These are phyloP conservation scores for Holcopasites calliopsidis DNA, from an alignment of 1,140 invertebrate genomes.

Conservation along the genomic window DNA sequence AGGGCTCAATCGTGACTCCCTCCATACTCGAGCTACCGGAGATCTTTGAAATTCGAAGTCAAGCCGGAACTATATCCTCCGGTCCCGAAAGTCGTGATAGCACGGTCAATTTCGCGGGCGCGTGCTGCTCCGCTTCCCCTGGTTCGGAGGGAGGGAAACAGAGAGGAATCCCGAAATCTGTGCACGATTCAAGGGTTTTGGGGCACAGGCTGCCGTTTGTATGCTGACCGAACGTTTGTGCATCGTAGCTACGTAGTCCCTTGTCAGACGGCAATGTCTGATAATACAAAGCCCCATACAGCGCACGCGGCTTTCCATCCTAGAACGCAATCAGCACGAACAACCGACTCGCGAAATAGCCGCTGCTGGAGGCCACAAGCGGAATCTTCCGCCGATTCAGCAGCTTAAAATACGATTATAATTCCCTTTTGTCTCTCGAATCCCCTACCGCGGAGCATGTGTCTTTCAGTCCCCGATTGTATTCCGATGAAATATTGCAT, in stretches of 20 bases:
- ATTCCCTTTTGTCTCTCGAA: constrained; percentile 64
- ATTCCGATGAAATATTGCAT: constrained; percentile 34
- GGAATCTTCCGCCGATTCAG: constrained; percentile 34
- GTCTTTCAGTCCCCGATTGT: constrained; percentile 40
- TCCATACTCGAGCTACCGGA: no score
- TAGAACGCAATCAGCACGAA: constrained; percentile 32
- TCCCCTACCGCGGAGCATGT: constrained; percentile 40
- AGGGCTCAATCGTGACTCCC: not conserved
- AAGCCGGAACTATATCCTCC: not conserved
- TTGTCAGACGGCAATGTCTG: constrained; percentile 38
- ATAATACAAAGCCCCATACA: constrained; percentile 36
- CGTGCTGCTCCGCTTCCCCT: no score
- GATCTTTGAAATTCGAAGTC: not conserved
- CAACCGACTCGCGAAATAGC: constrained; percentile 42
- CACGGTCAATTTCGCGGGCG: constrained; percentile 11
- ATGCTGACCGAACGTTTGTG: constrained; percentile 26
- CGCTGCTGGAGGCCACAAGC: constrained; percentile 48
- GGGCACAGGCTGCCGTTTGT: constrained; percentile 14
- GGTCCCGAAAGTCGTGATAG: not conserved
- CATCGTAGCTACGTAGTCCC: constrained; percentile 12
- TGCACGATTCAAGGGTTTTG: not conserved
- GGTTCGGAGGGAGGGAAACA: not conserved
- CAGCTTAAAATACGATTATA: constrained; percentile 64
- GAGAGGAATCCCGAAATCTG: not conserved
- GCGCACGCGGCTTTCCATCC: constrained; percentile 15